Base-by-base conservation (phyloP, 2,797 vertebrate genomes). In the Myotis findleyi region DNA sequence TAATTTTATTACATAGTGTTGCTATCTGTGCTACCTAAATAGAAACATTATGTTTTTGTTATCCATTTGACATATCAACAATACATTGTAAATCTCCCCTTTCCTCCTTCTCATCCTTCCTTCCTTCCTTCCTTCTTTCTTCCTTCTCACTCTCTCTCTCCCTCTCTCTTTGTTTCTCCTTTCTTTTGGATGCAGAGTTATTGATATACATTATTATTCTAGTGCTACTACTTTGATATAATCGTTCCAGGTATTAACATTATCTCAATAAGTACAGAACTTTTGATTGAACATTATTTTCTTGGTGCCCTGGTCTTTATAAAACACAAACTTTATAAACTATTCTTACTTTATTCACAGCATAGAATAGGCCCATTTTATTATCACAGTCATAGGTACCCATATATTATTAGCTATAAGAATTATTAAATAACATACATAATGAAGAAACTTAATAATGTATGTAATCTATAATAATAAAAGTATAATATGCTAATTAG, bases 1-100 rank as follows among this genome's bases (percentile, higher is more conserved):
- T 95, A 87, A 96, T 98, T 98, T 98, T 97, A 89, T 98, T 97
- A 96, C 86, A 87, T 91, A 72, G 76, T 97, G 93, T 95, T 96
- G 96, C 86, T 97, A 79, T 76, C 84, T 97, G 93, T 77, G 94
- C 36, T 89, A 59, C 12, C 14, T 68, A 17, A 38, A 33, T 38
- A 44, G 68, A 94, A 87, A 59, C 10, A 21, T 25, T 69, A 5
- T 57, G 16, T 25, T 87, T 88, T 89, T 51, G 7, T 33, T 68
- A 68, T 23, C 27, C 18, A 73, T 76, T 66, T 87, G 10, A 44
- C 23, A n/a, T 57, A n/a, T 62, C 51, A 72, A 80, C 66, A 12
- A 7, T 49, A 66, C 4, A 73, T 17, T 17, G 6, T 41, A 11
- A 57, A 18, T 18, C 49, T 51, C 53, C 1, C 47, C 6, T 8